Evolutionary conservation across 2,797 vertebrate genomes (phyloP), one percentile per base, ranked within the genome.

Genomic region (Salmo trutta): DNA sequence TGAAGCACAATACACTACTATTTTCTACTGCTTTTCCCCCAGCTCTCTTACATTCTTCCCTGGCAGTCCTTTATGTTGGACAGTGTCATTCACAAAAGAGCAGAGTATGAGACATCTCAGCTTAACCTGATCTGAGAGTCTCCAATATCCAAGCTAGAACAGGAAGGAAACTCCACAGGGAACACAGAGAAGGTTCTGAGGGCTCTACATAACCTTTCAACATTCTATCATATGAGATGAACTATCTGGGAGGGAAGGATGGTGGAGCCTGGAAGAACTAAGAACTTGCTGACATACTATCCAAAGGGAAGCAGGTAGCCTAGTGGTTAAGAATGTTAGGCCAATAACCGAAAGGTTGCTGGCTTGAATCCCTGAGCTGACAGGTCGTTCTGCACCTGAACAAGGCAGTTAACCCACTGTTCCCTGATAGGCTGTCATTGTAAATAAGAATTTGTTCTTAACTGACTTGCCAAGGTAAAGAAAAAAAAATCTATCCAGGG

Each of bases 61-160:
- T 51, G 15, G 68, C 36, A 36, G 10, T 76, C 75, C 75, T 82
- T 83, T 85, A 78, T 85, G 52, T 80, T 51, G 78, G 65, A 19
- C 75, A 77, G 76, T 33, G 79, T 33, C 24, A 62, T 68, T 75
- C 74, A 90, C 73, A 92, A 91, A 86, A 79, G 83, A 80, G 24
- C 41, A 77, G 65, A 81, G 77, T 82, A 82, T 82, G 85, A 86
- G 56, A 85, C 91, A 83, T 83, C 76, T 1, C 62, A 73, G 17
- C 51, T 75, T 66, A 88, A 90, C 71, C 76, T 84, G 83, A 87
- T 86, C 82, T 77, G 76, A 69, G 65, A 80, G 86, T 81, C 80
- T 87, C 76, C 75, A 73, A 82, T 93, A 91, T 89, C 89, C 82
- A 72, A 12, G 31, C 10, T n/a, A 36, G 17, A 29, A 68, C 14